Evolutionary conservation across 2,113 vertebrate genomes (phyloP).

Genomic region (Paramormyrops kingsleyae): DNA sequence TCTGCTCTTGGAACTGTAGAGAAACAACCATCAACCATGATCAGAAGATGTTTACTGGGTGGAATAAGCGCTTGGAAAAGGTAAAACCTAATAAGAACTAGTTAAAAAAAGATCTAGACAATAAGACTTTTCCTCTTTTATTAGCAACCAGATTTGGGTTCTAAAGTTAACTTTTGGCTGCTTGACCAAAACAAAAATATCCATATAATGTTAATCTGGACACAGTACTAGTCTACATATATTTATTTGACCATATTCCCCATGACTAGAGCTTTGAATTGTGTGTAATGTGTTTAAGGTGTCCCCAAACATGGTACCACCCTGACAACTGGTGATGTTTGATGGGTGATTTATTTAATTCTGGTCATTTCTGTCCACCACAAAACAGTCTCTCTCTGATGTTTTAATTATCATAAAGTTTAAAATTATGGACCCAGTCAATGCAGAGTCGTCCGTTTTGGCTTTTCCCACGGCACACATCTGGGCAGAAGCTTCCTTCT

Average conservation of each 20-base stretch:
- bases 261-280: neutral
- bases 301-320: neutral
- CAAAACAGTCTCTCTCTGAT: neutral
- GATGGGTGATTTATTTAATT: neutral
- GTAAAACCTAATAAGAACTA: neutral
- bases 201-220: neutral
- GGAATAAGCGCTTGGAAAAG: slow-evolving; percentile 16
- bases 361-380: neutral
- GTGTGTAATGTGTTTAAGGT: neutral
- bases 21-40: neutral
- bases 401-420: neutral
- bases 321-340: neutral
- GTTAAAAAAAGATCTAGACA: neutral
- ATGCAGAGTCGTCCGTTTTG: neutral
- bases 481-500: neutral
- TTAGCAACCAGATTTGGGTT: neutral
- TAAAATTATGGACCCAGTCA: neutral
- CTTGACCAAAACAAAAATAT: neutral
- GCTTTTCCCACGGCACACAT: neutral
- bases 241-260: neutral
- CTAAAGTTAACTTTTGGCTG: neutral
- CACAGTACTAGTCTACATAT: neutral
- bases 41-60: neutral
- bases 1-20: neutral
- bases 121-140: neutral